Base-by-base conservation (phyloP, 2,888 invertebrate genomes). In the Hermaeophaga mercurialis region DNA sequence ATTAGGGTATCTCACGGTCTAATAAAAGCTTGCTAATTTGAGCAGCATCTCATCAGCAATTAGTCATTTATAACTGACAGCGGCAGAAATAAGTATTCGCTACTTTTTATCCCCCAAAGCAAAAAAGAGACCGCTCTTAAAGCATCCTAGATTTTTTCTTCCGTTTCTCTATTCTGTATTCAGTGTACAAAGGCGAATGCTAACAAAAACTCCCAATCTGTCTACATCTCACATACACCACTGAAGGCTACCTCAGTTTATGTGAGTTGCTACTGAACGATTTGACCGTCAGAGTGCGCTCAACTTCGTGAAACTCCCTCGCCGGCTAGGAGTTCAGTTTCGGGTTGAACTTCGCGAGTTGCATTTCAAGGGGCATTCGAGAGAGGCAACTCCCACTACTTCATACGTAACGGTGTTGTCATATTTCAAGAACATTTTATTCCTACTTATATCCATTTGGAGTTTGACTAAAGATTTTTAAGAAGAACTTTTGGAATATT, bases 221-320 rank as follows among this genome's bases (percentile, higher is more conserved):
- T 49, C 49, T 28, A 26, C 50, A 50, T 50, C 50, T 50, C 50
- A 41, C 50, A 50, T 50, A 31, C 22, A 41, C 41, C 18, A 14
- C 24, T 18, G 22, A 41, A 43, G 50, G 43, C 44, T 43, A 43
- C 36, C 44, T 11, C 38, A 12, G 38, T 22, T 36, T 36, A 43
- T 38, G 31, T 55, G 17, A 28, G 49, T 34, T 36, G 36, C 41
- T 55, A 18, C 48, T 34, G 41, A 43, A 44, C 47, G 48, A 43
- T 54, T 54, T 43, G 48, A 48, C 55, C 55, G 55, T 43, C 22
- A 55, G 55, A 38, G 55, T 34, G 55, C 55, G 55, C 55, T 49
- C 55, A 38, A 55, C 49, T 49, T 44, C 36, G 33, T 49, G 31
- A 49, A 55, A 55, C 49, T 49, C 49, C 43, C 49, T 46, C 44